Percentiles rank a stretch among this genome's conserved stretches.
phyloP scores from a whole-genome alignment of 1,140 invertebrate species.

The Diprion similis region DNA sequence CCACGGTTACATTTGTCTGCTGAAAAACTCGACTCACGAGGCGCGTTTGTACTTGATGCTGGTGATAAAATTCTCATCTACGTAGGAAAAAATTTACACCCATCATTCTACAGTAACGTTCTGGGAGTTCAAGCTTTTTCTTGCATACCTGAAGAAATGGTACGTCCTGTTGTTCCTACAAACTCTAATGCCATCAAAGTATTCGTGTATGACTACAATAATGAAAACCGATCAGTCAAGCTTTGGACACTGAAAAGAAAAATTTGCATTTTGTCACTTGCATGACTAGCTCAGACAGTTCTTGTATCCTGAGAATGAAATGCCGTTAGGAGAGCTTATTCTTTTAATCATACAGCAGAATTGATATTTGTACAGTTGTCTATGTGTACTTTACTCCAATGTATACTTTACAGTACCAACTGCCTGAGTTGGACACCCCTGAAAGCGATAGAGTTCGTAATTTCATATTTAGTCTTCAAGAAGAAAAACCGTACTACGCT shows the following conservation, averaged over 20 bases:
- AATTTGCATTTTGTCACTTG: no score
- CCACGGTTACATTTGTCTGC: slow-evolving; percentile 74
- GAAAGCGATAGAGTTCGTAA: slow-evolving; percentile 79
- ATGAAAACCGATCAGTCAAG: no score
- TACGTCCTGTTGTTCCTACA: slow-evolving; percentile 50
- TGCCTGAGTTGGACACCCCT: slow-evolving; percentile 81
- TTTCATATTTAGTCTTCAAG: slow-evolving; percentile 86
- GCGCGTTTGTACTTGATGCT: slow-evolving; percentile 91
- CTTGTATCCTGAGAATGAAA: no score
- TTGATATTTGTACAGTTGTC: slow-evolving; percentile 17
- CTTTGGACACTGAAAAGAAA: no score
- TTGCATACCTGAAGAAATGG: slow-evolving; percentile 71
- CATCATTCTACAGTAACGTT: slow-evolving; percentile 77
- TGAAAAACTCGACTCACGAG: slow-evolving; percentile 82
- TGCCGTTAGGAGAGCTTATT: neutral
- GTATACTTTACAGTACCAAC: slow-evolving; percentile 65
- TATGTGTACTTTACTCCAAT: slow-evolving; percentile 24
- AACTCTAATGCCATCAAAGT: no score
- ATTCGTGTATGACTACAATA: no score
- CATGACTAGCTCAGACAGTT: no score
- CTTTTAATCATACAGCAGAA: slow-evolving; percentile 1
- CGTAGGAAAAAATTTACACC: slow-evolving; percentile 81
- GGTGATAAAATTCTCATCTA: slow-evolving; percentile 87
- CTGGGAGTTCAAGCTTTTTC: slow-evolving; percentile 71
- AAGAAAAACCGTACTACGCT: slow-evolving; percentile 80